Conservation (phyloP, 2,113 vertebrate genomes). For the Colinus virginianus region DNA sequence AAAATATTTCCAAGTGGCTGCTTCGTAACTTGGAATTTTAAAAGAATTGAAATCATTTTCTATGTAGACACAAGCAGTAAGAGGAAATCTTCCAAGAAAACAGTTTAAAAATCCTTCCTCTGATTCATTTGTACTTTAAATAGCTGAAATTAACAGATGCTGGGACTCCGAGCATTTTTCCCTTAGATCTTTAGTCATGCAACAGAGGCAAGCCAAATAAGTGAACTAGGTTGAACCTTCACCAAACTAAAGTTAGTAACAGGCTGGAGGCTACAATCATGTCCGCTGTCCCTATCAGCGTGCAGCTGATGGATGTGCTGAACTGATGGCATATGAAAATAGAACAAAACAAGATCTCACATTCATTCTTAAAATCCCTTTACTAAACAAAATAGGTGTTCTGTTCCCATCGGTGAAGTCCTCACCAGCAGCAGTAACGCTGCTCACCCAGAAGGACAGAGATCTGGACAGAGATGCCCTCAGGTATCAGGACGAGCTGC, state of each 20-base stretch:
- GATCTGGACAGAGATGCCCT: not conserved
- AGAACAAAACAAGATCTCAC: not conserved
- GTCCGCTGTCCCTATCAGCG: conserved; percentile 52
- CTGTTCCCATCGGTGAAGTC: not conserved
- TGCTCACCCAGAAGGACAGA: not conserved
- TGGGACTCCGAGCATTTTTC: conserved; percentile 49
- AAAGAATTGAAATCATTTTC: not conserved
- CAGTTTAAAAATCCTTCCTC: not conserved
- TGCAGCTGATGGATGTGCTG: conserved; percentile 39
- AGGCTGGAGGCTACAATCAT: conserved; percentile 69
- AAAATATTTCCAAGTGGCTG: not conserved
- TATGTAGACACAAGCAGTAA: not conserved
- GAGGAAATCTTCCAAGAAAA: not conserved
- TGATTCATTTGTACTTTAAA: conserved; percentile 50
- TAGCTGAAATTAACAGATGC: conserved; percentile 56
- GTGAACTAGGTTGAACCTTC: conserved; percentile 65
- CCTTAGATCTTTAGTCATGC: conserved; percentile 39
- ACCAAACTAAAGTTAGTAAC: conserved; percentile 72
- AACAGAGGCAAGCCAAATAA: conserved; percentile 33
- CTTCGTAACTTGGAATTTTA: conserved; percentile 8
- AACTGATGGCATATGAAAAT: conserved; percentile 46
- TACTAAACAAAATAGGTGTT: not conserved
- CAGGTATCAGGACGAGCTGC: not conserved
- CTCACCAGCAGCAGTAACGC: not conserved
- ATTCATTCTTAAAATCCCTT: conserved; percentile 49